phyloP scores from a whole-genome alignment of 2,888 invertebrate genomes.

The Agonum fuliginosum region DNA sequence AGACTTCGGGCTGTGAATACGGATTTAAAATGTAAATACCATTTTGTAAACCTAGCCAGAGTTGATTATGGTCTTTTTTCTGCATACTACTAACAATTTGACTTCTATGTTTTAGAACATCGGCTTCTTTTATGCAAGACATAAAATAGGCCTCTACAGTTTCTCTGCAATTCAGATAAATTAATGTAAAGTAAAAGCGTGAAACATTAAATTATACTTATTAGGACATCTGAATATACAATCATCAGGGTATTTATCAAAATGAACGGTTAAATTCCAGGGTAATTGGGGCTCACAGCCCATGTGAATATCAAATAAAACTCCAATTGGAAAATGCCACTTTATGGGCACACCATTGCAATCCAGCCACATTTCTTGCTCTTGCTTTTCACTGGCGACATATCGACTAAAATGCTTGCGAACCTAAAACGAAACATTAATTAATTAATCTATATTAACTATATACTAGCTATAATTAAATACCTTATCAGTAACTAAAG shows the following conservation, averaged over 20 bases:
- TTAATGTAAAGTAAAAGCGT: not conserved
- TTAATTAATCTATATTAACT: too few species aligned
- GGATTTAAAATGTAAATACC: slow-evolving; percentile 75
- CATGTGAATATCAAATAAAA: slow-evolving; percentile 90
- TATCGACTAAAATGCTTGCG: slow-evolving; percentile 91
- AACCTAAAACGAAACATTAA: slow-evolving; percentile 78
- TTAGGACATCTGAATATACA: slow-evolving; percentile 90
- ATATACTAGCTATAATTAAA: slow-evolving; percentile 63
- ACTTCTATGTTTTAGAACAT: slow-evolving; percentile 96
- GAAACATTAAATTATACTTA: slow-evolving; percentile 76
- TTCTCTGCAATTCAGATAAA: slow-evolving; percentile 78
- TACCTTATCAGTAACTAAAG: slow-evolving; percentile 95
- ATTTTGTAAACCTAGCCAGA: slow-evolving; percentile 96
- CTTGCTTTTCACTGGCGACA: slow-evolving; percentile 86
- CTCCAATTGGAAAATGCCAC: slow-evolving; percentile 92
- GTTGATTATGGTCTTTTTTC: slow-evolving; percentile 96
- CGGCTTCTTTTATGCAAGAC: slow-evolving; percentile 97
- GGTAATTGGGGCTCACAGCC: slow-evolving; percentile 85
- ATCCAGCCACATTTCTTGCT: slow-evolving; percentile 95
- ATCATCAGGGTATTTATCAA: slow-evolving; percentile 94
- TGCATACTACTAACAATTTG: slow-evolving; percentile 94
- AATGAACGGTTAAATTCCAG: slow-evolving; percentile 96
- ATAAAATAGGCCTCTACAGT: slow-evolving; percentile 95
- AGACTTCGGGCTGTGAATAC: too few species aligned
- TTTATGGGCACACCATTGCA: slow-evolving; percentile 93